Conservation (phyloP, 2,113 vertebrate genomes). For the Axis porcinus region DNA sequence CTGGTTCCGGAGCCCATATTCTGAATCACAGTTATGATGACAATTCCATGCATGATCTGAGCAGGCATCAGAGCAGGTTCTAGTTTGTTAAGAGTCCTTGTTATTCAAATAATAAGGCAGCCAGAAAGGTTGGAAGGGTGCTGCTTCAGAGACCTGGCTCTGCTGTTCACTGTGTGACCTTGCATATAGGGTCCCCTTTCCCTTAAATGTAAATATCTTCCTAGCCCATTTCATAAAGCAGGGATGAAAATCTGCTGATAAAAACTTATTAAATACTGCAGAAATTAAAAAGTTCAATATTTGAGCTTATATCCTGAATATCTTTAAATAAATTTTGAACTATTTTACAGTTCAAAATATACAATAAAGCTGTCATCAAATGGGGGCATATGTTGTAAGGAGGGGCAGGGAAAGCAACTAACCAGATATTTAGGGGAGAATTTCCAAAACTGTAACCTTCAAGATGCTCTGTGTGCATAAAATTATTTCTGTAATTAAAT, state of each 20-base stretch:
- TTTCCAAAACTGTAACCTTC: slow-evolving; percentile 14
- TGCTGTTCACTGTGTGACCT: background rate
- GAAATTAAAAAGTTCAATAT: background rate
- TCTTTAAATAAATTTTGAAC: background rate
- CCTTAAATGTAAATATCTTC: background rate
- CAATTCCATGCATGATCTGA: background rate
- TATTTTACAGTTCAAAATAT: background rate
- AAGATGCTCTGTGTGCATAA: background rate
- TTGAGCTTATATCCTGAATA: background rate
- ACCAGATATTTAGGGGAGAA: background rate
- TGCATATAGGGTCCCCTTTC: background rate
- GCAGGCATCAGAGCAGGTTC: background rate
- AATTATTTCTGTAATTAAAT: background rate
- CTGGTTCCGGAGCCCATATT: background rate
- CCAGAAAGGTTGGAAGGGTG: background rate
- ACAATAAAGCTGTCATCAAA: background rate
- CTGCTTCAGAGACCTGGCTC: background rate
- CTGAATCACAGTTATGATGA: background rate
- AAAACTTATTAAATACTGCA: background rate
- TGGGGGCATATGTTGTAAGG: background rate
- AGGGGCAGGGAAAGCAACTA: background rate
- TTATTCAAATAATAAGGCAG: background rate
- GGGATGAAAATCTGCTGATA: background rate
- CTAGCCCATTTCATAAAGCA: background rate
- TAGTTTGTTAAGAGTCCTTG: background rate